These are phyloP conservation scores for Cnemophilus loriae DNA, from an alignment of 2,113 vertebrate genomes.

Conservation along the genomic window DNA sequence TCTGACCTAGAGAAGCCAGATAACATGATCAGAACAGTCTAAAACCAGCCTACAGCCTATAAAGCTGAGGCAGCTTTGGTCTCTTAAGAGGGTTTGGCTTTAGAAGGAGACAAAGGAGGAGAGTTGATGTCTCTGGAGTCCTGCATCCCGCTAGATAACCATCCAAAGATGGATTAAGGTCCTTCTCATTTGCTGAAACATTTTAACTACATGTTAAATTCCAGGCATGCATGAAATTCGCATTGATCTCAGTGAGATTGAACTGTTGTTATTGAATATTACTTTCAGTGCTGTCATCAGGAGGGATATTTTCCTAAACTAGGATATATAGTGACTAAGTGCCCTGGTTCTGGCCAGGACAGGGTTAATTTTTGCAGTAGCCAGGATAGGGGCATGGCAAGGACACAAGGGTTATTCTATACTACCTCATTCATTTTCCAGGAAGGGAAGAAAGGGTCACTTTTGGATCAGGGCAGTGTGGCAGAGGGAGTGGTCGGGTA, in stretches of 20 bases:
- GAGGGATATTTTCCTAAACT: neutral
- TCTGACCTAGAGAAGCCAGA: neutral
- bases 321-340: neutral
- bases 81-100: neutral
- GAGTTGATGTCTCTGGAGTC: neutral
- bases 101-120: neutral
- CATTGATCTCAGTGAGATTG: neutral
- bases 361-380: neutral
- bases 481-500: rapidly evolving
- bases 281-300: neutral
- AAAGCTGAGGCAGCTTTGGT: neutral
- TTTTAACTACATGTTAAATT: neutral
- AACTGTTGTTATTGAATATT: neutral
- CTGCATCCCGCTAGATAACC: neutral
- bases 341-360: neutral
- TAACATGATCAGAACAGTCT: neutral
- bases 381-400: rapidly evolving
- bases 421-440: neutral
- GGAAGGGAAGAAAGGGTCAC: rapidly evolving
- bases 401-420: rapidly evolving
- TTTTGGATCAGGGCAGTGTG: rapidly evolving
- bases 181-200: neutral
- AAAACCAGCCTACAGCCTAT: neutral
- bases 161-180: neutral
- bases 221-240: neutral